Percentiles rank a stretch among this genome's conserved stretches.
phyloP scores from a whole-genome alignment of 2,113 vertebrate genomes.

The Cavia aperea region DNA sequence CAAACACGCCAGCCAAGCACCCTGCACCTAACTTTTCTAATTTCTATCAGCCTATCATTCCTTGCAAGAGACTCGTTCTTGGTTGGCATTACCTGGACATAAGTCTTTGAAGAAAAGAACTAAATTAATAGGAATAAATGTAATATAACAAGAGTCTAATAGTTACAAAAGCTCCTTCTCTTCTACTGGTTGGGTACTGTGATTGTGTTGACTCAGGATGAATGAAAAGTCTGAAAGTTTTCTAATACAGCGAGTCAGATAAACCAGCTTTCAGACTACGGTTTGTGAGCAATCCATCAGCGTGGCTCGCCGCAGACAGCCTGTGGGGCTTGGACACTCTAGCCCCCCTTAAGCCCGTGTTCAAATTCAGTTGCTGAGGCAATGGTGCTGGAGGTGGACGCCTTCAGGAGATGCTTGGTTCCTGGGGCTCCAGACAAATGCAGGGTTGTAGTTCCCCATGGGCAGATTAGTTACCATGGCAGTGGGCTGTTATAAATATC shows the following conservation, averaged over 20 bases:
- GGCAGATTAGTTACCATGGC: not conserved
- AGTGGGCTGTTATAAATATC: not conserved
- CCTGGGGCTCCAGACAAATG: not conserved
- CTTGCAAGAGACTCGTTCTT: not conserved
- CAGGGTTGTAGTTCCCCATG: not conserved
- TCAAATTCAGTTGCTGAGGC: not conserved
- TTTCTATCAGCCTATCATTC: not conserved
- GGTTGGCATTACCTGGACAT: not conserved
- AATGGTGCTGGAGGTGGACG: not conserved
- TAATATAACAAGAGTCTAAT: not conserved
- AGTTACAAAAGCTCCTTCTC: not conserved
- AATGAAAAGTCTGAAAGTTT: not conserved
- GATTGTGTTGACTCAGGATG: not conserved
- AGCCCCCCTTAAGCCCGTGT: not conserved
- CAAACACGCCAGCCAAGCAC: not conserved
- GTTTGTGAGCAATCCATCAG: not conserved
- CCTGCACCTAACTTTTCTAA: not conserved
- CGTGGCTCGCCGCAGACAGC: not conserved
- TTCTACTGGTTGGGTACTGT: not conserved
- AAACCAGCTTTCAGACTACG: not conserved
- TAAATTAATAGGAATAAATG: constrained; percentile 1
- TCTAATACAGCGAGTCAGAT: not conserved
- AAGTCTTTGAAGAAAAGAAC: constrained; percentile 29
- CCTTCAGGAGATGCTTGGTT: not conserved
- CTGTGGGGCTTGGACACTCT: not conserved